Evolutionary conservation across 2,797 vertebrate species (phyloP).

Genomic region (Pteronotus mesoamericanus): DNA sequence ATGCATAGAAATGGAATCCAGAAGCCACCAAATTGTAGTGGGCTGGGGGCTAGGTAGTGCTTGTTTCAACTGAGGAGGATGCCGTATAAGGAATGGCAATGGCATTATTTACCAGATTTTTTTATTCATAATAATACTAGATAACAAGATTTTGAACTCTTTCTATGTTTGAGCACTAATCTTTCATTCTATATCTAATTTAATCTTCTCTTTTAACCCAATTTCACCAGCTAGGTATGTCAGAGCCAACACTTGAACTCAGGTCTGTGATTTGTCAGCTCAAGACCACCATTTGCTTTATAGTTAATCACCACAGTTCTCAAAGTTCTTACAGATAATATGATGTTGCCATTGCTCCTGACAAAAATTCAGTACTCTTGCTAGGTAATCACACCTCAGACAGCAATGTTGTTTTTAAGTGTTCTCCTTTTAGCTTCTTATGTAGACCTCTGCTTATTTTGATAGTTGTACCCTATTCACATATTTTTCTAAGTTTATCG

Average conservation of each 20-base stretch:
- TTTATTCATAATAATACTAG: neutral
- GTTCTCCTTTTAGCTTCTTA: neutral
- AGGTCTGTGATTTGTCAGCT: neutral
- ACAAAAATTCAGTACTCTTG: neutral
- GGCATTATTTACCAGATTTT: neutral
- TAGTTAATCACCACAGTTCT: neutral
- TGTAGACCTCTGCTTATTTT: neutral
- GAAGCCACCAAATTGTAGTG: neutral
- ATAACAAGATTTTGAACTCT: neutral
- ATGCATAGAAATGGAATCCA: neutral
- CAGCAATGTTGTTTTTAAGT: neutral
- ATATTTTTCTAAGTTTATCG: neutral
- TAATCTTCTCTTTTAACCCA: neutral
- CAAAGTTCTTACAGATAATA: neutral
- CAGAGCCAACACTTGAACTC: neutral
- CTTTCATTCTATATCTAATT: neutral
- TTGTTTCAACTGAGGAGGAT: neutral
- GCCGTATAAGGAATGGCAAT: neutral
- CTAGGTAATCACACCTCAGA: neutral
- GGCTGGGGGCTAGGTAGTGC: rapidly evolving
- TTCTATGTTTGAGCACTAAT: neutral
- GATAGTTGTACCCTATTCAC: neutral
- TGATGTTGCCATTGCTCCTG: neutral
- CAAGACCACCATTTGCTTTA: neutral
- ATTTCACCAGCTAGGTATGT: neutral